A percentile compares a stretch with the other conserved stretches of the same genome.
Conservation (phyloP, 2,797 vertebrate species). For the Acrossocheilus wenchowensis region DNA sequence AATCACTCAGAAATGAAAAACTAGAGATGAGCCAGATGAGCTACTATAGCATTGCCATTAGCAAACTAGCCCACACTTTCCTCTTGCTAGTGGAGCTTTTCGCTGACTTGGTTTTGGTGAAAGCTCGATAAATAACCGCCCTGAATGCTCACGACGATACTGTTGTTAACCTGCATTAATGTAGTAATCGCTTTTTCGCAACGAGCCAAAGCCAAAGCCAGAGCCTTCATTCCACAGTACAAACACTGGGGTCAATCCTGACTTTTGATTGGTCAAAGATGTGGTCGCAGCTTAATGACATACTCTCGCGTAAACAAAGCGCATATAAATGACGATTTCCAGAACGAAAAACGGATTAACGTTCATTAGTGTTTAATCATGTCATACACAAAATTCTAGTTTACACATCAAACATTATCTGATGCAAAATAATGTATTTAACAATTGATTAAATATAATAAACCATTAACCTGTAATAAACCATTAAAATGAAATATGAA, state of each 20-base stretch:
- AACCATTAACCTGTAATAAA: background rate
- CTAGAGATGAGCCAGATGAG: slow-evolving; percentile 2
- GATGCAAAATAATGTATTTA: background rate
- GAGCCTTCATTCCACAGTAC: slow-evolving; percentile 19
- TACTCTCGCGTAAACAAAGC: slow-evolving; percentile 28
- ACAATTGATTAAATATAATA: background rate
- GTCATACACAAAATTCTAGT: background rate
- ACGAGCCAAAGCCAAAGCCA: background rate
- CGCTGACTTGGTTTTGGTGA: background rate
- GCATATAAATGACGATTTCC: slow-evolving; percentile 36
- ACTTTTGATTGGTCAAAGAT: slow-evolving; percentile 56
- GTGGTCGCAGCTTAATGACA: slow-evolving; percentile 53
- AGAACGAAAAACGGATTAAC: background rate
- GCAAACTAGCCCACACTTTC: slow-evolving; percentile 27
- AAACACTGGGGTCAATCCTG: slow-evolving; percentile 26
- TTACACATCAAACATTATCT: background rate
- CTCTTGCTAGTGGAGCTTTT: background rate
- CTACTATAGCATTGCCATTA: slow-evolving; percentile 43
- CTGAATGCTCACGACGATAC: background rate
- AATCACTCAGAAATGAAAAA: background rate
- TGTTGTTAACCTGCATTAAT: background rate
- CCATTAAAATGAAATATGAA: background rate
- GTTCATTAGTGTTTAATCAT: background rate
- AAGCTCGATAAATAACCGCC: background rate
- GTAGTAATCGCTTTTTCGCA: background rate